Evolutionary conservation across 1,140 invertebrate species (phyloP).

Genomic region (Chionoecetes opilio): DNA sequence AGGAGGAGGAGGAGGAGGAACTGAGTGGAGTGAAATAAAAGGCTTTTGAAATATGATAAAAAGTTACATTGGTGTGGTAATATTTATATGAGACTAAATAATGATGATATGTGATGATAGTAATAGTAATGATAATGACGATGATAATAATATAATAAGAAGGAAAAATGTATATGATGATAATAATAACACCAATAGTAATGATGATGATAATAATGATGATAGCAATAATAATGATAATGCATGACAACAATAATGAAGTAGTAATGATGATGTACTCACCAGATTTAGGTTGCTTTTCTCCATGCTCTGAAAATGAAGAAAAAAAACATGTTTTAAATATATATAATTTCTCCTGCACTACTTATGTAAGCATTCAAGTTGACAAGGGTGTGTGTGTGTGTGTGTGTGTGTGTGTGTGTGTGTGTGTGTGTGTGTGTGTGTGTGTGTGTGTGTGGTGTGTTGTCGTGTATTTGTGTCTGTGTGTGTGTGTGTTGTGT

Average conservation of each 20-base stretch:
- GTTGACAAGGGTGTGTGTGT: too few relatives aligned
- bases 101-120: not conserved
- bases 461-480: not conserved
- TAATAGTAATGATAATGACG: not conserved
- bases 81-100: too few relatives aligned
- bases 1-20: not conserved
- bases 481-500: too few relatives aligned
- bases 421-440: not conserved
- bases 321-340: too few relatives aligned
- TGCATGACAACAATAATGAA: not conserved
- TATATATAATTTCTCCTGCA: too few relatives aligned
- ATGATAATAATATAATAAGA: not conserved
- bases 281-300: not conserved
- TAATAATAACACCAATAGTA: not conserved
- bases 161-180: too few relatives aligned
- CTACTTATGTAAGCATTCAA: too few relatives aligned
- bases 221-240: not conserved
- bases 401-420: too few relatives aligned
- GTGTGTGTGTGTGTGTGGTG: constrained; percentile 12
- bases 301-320: too few relatives aligned
- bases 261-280: not conserved
- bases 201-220: not conserved
- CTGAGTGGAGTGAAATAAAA: not conserved
- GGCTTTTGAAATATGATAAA: too few relatives aligned
- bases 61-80: too few relatives aligned